Base-by-base conservation (phyloP, 2,113 vertebrate species). In the Psittacula cyanocephala region DNA sequence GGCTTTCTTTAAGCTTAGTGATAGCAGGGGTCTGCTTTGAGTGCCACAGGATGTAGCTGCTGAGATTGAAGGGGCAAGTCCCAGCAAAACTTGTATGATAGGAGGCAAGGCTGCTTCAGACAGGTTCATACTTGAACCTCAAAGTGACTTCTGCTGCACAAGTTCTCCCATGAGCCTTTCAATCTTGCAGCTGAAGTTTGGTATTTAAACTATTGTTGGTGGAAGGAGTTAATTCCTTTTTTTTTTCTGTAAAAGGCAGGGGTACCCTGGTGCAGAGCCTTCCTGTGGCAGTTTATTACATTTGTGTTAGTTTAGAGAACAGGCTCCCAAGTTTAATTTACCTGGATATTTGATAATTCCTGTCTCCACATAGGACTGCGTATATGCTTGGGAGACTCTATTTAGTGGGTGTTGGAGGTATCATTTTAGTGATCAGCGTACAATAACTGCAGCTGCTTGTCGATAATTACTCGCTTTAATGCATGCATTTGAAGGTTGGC, bases 341-440 rank as follows among this genome's bases (percentile, higher is more conserved):
- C 60, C 23, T 62, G 35, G 11, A 5, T 57, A 43, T 31, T 47
- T 86, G 64, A 8, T 46, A 47, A 59, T 52, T 71, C 29, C 7
- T 52, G 3, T 35, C 29, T 65, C n/a, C 7, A 3, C 24, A 4
- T 6, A 27, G 70, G 50, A n/a, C 35, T 49, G 18, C 0, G 0
- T n/a, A 8, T 44, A 7, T 52, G 17, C 27, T 72, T 22, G 33
- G 52, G 50, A 10, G 50, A 10, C 39, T 71, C 7, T 35, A 16
- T 64, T 50, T 24, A 39, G 33, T 0, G 2, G 4, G 31, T 33
- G n/a, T 46, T 67, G 27, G 52, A 60, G 46, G 17, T 62, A 9
- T 29, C 11, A 16, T 43, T 33, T 68, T 37, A 62, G 52, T 31
- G 14, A 68, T 62, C 31, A 4, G 2, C 9, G 6, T 44, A 4